A percentile compares a stretch with the other conserved stretches of the same genome.
Conservation (phyloP, 2,797 vertebrate species). For the Microhierax caerulescens region DNA sequence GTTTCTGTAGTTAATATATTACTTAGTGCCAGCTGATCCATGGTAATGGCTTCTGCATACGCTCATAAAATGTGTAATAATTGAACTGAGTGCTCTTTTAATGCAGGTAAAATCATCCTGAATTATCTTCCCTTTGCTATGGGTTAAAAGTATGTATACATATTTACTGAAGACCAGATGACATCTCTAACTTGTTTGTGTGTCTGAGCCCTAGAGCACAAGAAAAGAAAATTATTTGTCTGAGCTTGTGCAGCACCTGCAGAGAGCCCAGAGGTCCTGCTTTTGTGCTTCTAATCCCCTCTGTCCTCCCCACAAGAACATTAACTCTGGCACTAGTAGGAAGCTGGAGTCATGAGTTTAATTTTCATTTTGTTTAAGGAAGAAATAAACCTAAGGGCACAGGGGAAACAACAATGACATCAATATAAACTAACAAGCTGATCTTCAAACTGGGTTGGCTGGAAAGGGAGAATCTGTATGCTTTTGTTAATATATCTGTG, state of each 20-base stretch:
- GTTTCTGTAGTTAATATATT: background rate
- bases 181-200: background rate
- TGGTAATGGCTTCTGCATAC: background rate
- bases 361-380: conserved; percentile 39
- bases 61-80: conserved; percentile 32
- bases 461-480: background rate
- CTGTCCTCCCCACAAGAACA: background rate
- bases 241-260: background rate
- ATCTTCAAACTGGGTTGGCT: background rate
- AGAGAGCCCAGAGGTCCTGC: background rate
- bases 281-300: background rate
- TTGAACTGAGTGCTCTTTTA: conserved; percentile 26
- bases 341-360: background rate
- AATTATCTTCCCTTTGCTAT: conserved; percentile 18
- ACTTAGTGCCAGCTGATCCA: background rate
- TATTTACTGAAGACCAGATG: conserved; percentile 21
- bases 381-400: background rate
- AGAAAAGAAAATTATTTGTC: background rate
- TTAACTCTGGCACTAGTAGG: background rate
- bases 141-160: background rate
- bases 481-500: background rate
- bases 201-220: background rate
- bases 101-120: conserved; percentile 23
- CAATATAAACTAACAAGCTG: conserved; percentile 1
- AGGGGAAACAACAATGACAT: background rate